These are phyloP conservation scores for Melieria crassipennis DNA, from an alignment of 2,888 invertebrate species.

Conservation along the genomic window DNA sequence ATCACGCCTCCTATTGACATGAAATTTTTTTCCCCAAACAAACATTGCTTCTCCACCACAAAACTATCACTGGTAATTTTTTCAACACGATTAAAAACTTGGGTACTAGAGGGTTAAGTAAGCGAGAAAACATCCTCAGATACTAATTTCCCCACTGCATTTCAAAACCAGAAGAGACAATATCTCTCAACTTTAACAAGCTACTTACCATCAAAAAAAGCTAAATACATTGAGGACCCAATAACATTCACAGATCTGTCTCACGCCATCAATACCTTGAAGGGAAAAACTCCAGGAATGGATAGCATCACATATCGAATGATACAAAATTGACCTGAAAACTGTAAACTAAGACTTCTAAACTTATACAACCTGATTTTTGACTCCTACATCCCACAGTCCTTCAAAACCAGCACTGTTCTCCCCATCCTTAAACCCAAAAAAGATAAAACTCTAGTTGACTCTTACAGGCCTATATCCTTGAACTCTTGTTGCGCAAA, in stretches of 20 bases:
- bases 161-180: neutral
- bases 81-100: too few relatives aligned
- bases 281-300: conserved; percentile 7
- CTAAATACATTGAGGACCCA: too few relatives aligned
- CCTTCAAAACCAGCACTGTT: conserved; percentile 20
- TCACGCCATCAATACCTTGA: neutral
- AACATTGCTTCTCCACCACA: too few relatives aligned
- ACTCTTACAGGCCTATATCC: conserved; percentile 22
- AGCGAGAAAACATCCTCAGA: too few relatives aligned
- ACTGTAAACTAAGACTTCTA: conserved; percentile 10
- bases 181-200: neutral
- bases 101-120: too few relatives aligned
- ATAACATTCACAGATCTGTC: neutral
- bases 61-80: too few relatives aligned
- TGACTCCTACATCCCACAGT: conserved; percentile 9
- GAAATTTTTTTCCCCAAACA: too few relatives aligned
- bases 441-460: neutral
- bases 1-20: too few relatives aligned
- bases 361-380: conserved; percentile 16
- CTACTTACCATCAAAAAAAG: too few relatives aligned
- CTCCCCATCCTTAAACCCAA: conserved; percentile 21
- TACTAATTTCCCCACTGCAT: neutral
- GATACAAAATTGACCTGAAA: conserved; percentile 1
- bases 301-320: conserved; percentile 10
- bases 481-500: conserved; percentile 8